These are phyloP conservation scores for Channa argus DNA, from an alignment of 2,113 vertebrate genomes.

Conservation along the genomic window DNA sequence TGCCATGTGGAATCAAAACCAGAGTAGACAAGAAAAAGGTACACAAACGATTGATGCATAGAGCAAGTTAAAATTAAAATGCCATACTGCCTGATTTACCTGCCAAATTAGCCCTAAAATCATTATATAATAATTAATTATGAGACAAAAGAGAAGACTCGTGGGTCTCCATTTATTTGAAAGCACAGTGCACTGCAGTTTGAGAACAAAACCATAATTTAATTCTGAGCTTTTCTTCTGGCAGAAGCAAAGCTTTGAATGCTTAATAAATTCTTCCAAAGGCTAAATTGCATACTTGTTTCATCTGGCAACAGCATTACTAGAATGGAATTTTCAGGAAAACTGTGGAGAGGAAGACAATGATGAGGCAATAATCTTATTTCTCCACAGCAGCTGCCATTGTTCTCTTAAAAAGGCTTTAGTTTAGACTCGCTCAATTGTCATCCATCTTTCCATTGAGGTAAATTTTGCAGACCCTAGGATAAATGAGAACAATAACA, in stretches of 20 bases:
- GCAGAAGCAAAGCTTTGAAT: conserved; percentile 55
- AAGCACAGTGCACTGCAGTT: conserved; percentile 48
- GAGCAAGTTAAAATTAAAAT: neutral
- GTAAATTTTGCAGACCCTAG: conserved; percentile 63
- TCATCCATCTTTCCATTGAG: conserved; percentile 73
- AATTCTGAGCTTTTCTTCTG: conserved; percentile 51
- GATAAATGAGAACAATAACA: conserved; percentile 73
- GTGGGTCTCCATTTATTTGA: conserved; percentile 44
- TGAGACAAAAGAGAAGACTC: conserved; percentile 22
- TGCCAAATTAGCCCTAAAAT: conserved; percentile 22
- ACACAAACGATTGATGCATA: neutral
- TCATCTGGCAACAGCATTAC: conserved; percentile 72
- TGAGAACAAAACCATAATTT: conserved; percentile 53
- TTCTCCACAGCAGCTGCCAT: conserved; percentile 74
- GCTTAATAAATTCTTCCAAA: conserved; percentile 68
- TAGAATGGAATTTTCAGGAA: conserved; percentile 70
- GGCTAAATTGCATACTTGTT: conserved; percentile 62
- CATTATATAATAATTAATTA: conserved; percentile 2
- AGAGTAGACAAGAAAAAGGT: neutral
- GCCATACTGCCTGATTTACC: conserved; percentile 9
- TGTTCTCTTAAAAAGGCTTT: conserved; percentile 68
- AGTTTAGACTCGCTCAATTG: conserved; percentile 63
- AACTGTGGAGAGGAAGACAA: conserved; percentile 63
- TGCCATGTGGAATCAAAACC: neutral
- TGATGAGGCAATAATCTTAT: conserved; percentile 74